Evolutionary conservation across 2,797 vertebrate genomes (phyloP).

Genomic region (Ataeniobius toweri): DNA sequence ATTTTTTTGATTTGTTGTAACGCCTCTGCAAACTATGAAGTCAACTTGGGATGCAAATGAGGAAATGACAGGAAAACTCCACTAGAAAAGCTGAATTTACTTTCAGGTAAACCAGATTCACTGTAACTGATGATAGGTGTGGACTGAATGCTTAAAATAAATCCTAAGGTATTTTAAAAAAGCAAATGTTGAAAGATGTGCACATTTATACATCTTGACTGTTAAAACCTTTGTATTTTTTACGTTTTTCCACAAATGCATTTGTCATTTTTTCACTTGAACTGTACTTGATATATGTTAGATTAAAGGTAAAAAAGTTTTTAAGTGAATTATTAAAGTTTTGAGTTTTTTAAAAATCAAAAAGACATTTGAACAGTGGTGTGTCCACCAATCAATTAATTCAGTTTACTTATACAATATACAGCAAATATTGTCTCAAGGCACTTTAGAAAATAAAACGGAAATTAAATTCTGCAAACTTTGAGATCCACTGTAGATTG

Average conservation of each 20-base stretch:
- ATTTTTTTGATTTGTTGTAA: neutral
- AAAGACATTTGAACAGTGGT: too few species aligned
- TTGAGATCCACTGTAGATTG: conserved; percentile 16
- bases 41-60: neutral
- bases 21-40: neutral
- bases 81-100: neutral
- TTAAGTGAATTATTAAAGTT: too few species aligned
- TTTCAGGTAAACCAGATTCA: neutral
- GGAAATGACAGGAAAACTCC: neutral
- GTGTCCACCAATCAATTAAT: too few species aligned
- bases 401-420: neutral
- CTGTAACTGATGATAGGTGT: neutral
- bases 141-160: neutral
- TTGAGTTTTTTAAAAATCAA: too few species aligned
- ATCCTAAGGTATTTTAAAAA: neutral
- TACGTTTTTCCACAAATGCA: too few species aligned
- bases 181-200: neutral
- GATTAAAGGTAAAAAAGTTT: too few species aligned
- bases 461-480: neutral
- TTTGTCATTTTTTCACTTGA: neutral
- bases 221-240: neutral
- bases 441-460: neutral
- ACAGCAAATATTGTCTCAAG: neutral
- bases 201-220: neutral
- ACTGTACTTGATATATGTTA: too few species aligned